These are phyloP conservation scores for Stichodactyla helianthus DNA, from an alignment of 64 coral and sea anemone genomes.

Conservation along the genomic window DNA sequence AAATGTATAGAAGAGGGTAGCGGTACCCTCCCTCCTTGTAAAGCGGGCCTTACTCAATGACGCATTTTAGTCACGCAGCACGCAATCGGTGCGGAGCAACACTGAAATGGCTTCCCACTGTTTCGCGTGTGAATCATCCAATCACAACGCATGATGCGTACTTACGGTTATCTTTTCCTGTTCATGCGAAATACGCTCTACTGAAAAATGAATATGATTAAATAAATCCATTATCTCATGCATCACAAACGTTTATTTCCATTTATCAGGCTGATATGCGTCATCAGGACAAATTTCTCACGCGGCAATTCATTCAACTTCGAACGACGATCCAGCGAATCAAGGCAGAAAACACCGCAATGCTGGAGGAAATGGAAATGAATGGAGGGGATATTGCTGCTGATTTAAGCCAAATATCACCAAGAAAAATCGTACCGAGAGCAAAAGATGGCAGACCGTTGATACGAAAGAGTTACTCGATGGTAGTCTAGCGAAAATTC, in stretches of 20 bases:
- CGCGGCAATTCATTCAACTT: slow-evolving; percentile 78
- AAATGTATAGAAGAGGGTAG: too few relatives aligned
- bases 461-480: slow-evolving; percentile 33
- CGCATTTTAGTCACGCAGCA: too few relatives aligned
- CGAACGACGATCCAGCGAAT: slow-evolving; percentile 74
- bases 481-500: neutral
- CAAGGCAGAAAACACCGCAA: slow-evolving; percentile 51
- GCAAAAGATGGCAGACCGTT: slow-evolving; percentile 13
- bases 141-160: too few relatives aligned
- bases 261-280: slow-evolving; percentile 72
- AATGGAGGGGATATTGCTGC: slow-evolving; percentile 2
- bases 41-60: too few relatives aligned
- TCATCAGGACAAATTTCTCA: slow-evolving; percentile 77
- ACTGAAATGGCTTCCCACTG: too few relatives aligned
- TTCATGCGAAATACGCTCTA: too few relatives aligned
- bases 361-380: slow-evolving; percentile 17
- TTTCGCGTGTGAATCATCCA: too few relatives aligned
- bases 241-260: neutral
- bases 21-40: too few relatives aligned
- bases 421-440: slow-evolving; percentile 2
- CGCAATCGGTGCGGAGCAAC: too few relatives aligned
- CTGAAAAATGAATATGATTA: too few relatives aligned
- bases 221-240: too few relatives aligned
- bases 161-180: too few relatives aligned
- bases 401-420: slow-evolving; percentile 6